Evolutionary conservation across 2,888 invertebrate genomes (phyloP), one percentile per base, ranked within the genome.

Genomic region (Flexamia atlantica): DNA sequence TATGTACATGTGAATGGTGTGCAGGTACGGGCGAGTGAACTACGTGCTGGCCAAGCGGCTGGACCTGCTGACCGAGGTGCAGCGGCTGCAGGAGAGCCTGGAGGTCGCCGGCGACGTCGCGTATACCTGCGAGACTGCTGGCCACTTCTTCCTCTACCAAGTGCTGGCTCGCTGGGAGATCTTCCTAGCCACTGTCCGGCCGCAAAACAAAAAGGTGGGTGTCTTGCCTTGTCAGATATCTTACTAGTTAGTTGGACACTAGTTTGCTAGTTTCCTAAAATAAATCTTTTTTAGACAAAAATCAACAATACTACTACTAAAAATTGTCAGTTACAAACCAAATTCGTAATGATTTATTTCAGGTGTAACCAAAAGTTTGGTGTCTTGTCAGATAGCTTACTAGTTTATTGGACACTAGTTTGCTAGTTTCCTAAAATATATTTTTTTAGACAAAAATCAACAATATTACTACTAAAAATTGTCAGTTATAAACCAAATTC

Each of bases 121-220:
- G 0, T 99, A 99, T 89, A 99, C 99, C 0, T 99, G 99, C 90
- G 99, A 99, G 91, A 98, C 99, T 0, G 99, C 99, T 0, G 98
- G 98, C 10, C 97, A 99, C 90, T 99, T 99, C 91, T 99, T 96
- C 90, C 94, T 99, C 74, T 98, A 99, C 90, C 98, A 99, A 90
- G 92, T 98, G 81, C 91, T 97, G 85, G 95, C 98, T 0, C 92
- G 98, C 82, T 99, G 99, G 99, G 97, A 98, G 88, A 94, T 96
- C 87, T 99, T 97, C 90, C 92, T 94, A 83, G 90, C 92, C 85
- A 91, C 92, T 87, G 91, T 95, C 0, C 92, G 93, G 86, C 92
- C 92, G 64, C 90, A 91, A 83, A 90, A 88, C 84, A 90, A 89
- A 84, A 90, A 90, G 88, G 90, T 89, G 82, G 53, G 53, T 82